These are phyloP conservation scores for Naja naja DNA, from an alignment of 2,113 vertebrate species.

Conservation along the genomic window DNA sequence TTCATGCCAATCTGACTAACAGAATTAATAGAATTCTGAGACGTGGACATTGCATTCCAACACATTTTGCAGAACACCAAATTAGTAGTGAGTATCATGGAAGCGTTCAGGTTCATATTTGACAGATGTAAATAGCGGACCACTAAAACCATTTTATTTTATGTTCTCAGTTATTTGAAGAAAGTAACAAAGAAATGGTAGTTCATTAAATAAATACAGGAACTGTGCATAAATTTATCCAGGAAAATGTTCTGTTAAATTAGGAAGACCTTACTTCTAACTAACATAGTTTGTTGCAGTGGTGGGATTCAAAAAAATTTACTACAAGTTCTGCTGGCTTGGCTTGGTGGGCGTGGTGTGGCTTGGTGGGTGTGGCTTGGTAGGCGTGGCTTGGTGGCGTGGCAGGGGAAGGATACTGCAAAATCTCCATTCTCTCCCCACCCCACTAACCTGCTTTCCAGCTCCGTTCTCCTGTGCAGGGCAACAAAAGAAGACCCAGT, in stretches of 20 bases:
- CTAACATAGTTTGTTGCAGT: neutral
- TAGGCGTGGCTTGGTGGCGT: no score
- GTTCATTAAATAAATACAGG: neutral
- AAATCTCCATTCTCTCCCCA: no score
- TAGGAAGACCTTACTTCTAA: neutral
- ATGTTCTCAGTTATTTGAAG: neutral
- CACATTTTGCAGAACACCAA: neutral
- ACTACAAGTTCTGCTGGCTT: no score
- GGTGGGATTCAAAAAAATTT: no score
- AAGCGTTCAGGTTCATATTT: neutral
- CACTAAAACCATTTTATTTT: neutral
- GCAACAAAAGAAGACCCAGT: no score
- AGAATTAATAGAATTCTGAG: neutral
- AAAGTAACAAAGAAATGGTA: neutral
- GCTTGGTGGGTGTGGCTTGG: no score
- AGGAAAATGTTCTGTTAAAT: neutral
- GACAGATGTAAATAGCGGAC: neutral
- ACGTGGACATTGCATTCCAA: neutral
- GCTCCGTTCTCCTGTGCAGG: no score
- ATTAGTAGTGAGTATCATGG: neutral
- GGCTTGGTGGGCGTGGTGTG: no score
- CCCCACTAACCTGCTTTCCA: no score
- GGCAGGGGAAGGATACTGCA: no score
- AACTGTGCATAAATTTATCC: neutral
- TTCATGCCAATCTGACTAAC: neutral